Evolutionary conservation across 2,113 vertebrate genomes (phyloP).

Genomic region (Cynoglossus semilaevis): DNA sequence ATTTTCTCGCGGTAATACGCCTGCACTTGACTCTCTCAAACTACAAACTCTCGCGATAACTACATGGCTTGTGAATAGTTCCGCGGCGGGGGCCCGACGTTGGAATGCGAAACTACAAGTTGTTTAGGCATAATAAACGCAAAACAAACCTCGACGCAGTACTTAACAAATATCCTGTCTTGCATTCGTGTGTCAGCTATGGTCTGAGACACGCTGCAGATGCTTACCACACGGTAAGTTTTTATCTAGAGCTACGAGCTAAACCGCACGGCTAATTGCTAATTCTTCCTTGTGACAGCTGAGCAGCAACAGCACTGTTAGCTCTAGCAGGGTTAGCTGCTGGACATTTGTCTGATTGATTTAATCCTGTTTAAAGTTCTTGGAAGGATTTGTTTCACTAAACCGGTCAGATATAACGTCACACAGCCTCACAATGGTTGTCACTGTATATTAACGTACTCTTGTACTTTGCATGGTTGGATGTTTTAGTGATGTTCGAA

Average conservation of each 20-base stretch:
- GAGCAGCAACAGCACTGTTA: conserved; percentile 43
- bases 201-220: conserved; percentile 25
- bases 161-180: background rate
- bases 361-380: conserved; percentile 28
- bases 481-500: conserved; percentile 25
- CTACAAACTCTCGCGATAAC: no score
- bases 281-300: conserved; percentile 70
- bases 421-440: background rate
- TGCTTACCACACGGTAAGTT: conserved; percentile 55
- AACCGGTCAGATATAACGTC: background rate
- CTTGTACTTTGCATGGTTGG: conserved; percentile 12
- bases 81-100: conserved; percentile 50
- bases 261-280: conserved; percentile 49
- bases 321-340: conserved; percentile 52
- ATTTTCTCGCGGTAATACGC: conserved; percentile 61
- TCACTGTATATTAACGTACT: background rate
- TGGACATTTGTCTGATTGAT: conserved; percentile 15
- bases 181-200: background rate
- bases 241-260: conserved; percentile 11
- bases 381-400: background rate
- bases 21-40: background rate
- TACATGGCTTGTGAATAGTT: conserved; percentile 17
- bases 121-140: conserved; percentile 37
- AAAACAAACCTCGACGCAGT: conserved; percentile 1
- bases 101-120: conserved; percentile 68